Evolutionary conservation across 2,888 invertebrate genomes (phyloP).

Genomic region (Proisotoma minuta): DNA sequence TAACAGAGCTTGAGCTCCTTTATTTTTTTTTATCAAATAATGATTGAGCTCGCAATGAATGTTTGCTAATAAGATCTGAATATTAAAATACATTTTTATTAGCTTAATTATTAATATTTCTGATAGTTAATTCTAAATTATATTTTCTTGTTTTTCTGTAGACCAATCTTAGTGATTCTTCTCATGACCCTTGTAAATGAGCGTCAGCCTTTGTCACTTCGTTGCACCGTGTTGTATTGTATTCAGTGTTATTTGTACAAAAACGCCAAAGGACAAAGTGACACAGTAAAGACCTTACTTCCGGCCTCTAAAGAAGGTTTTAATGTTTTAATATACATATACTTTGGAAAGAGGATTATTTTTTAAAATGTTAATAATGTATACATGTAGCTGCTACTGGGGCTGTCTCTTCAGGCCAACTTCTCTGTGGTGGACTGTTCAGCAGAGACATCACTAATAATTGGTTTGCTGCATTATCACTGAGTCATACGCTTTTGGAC

Average conservation of each 20-base stretch:
- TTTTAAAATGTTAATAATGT: too few species aligned
- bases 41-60: slow-evolving; percentile 36
- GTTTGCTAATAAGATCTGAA: slow-evolving; percentile 44
- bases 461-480: slow-evolving; percentile 90
- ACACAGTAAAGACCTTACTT: slow-evolving; percentile 83
- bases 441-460: slow-evolving; percentile 80
- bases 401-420: slow-evolving; percentile 65
- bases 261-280: slow-evolving; percentile 82
- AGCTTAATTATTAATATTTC: background rate
- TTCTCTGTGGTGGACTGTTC: slow-evolving; percentile 88
- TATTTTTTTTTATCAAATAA: slow-evolving; percentile 19
- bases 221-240: slow-evolving; percentile 94
- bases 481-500: slow-evolving; percentile 84
- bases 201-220: slow-evolving; percentile 82
- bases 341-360: too few species aligned
- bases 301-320: slow-evolving; percentile 74
- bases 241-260: slow-evolving; percentile 93
- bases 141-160: slow-evolving; percentile 50
- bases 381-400: slow-evolving; percentile 24
- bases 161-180: slow-evolving; percentile 88
- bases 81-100: slow-evolving; percentile 1
- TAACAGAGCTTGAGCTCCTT: slow-evolving; percentile 33
- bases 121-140: background rate
- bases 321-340: slow-evolving; percentile 21
- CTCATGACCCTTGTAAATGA: slow-evolving; percentile 99